phyloP scores from a whole-genome alignment of 2,888 invertebrate species.

The Oscheius sp. region DNA sequence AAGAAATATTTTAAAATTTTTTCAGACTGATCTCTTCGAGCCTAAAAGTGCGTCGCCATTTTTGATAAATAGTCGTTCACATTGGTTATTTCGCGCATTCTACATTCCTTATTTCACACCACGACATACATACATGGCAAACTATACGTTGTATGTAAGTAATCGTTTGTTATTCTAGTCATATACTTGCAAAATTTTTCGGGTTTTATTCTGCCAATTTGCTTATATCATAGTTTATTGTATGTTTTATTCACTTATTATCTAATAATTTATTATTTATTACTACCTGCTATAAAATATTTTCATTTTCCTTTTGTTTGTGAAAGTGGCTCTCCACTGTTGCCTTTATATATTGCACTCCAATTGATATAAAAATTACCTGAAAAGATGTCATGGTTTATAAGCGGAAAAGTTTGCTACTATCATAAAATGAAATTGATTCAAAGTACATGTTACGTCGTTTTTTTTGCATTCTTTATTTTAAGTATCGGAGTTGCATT shows the following conservation, averaged over 20 bases:
- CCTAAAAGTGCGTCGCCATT: conserved; percentile 70
- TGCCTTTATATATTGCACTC: neutral
- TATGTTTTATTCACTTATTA: neutral
- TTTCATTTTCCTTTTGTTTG: neutral
- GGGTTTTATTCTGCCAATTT: neutral
- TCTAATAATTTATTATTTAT: neutral
- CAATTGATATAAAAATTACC: too few relatives aligned
- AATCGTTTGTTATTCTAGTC: conserved; percentile 12
- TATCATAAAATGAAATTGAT: too few relatives aligned
- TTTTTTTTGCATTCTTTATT: too few relatives aligned
- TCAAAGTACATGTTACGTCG: too few relatives aligned
- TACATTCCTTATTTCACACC: conserved; percentile 72
- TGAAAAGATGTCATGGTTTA: too few relatives aligned
- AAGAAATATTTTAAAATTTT: neutral
- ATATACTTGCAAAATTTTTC: neutral
- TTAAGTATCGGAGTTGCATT: too few relatives aligned
- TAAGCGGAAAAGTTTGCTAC: too few relatives aligned
- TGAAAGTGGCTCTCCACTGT: neutral
- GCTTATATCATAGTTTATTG: neutral
- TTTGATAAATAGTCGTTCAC: conserved; percentile 70
- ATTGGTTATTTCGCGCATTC: conserved; percentile 72
- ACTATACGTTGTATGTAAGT: conserved; percentile 41
- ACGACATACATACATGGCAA: conserved; percentile 36
- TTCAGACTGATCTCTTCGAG: conserved; percentile 68
- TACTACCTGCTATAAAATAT: neutral